A percentile compares a stretch with the other conserved stretches of the same genome.
phyloP scores from a whole-genome alignment of 2,888 invertebrate species.

The Anaspis maculata region DNA sequence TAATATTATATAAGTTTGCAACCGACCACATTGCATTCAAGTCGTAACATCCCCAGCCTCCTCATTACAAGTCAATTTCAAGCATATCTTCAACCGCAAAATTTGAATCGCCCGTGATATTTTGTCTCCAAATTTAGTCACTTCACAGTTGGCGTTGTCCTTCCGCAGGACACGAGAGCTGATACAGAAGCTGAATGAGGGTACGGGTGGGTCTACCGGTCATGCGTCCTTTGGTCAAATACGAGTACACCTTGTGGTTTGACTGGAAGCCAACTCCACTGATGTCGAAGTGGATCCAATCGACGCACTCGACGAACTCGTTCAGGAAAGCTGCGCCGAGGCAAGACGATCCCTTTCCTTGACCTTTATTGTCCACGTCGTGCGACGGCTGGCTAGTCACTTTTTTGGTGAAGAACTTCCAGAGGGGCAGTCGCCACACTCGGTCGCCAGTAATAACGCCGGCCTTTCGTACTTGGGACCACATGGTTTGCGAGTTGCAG shows the following conservation, averaged over 20 bases:
- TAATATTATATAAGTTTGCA: no score
- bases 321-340: constrained; percentile 40
- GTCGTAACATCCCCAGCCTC: constrained; percentile 12
- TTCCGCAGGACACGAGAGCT: constrained; percentile 38
- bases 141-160: constrained; percentile 13
- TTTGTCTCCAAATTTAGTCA: no score
- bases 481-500: constrained; percentile 46
- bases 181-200: constrained; percentile 43
- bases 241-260: constrained; percentile 46
- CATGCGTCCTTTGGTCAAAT: constrained; percentile 46
- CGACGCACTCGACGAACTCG: constrained; percentile 48
- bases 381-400: constrained; percentile 37
- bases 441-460: constrained; percentile 50
- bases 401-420: constrained; percentile 46
- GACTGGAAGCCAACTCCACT: constrained; percentile 49
- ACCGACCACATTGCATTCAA: constrained; percentile 16
- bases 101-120: no score
- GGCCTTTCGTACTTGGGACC: constrained; percentile 46
- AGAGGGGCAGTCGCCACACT: constrained; percentile 56
- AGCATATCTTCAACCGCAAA: no score
- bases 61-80: constrained; percentile 12
- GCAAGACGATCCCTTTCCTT: constrained; percentile 36
- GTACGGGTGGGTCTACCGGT: constrained; percentile 47
- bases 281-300: constrained; percentile 56
- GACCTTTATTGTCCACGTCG: constrained; percentile 39